Conservation (phyloP, 1,140 invertebrate genomes). For the Drosophila jambulina region DNA sequence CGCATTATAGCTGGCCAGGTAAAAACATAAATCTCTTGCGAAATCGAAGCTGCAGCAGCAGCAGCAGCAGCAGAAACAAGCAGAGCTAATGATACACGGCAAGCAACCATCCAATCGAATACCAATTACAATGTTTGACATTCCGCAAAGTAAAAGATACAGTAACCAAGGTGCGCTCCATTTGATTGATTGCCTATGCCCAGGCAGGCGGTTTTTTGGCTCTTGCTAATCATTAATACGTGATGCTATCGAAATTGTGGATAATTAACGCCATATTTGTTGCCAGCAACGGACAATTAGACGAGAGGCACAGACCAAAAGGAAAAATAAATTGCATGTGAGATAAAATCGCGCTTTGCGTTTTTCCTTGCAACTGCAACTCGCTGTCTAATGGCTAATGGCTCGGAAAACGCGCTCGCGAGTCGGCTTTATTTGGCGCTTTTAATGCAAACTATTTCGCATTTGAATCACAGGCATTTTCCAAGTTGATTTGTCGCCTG, state of each 20-base stretch:
- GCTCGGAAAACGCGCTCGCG: conserved; percentile 28
- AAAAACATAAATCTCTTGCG: conserved; percentile 74
- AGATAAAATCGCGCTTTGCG: conserved; percentile 55
- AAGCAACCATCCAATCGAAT: conserved; percentile 55
- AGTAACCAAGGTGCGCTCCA: conserved; percentile 49
- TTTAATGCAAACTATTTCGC: conserved; percentile 78
- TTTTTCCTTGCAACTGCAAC: not conserved
- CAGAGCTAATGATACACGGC: conserved; percentile 40
- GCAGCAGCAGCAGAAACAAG: conserved; percentile 5
- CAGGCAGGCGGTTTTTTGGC: conserved; percentile 18
- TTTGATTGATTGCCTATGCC: conserved; percentile 72
- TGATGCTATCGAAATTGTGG: conserved; percentile 80
- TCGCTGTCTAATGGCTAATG: conserved; percentile 56
- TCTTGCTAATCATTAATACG: conserved; percentile 77
- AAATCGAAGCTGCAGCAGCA: conserved; percentile 29
- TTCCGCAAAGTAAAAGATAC: conserved; percentile 67
- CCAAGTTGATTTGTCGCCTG: conserved; percentile 77
- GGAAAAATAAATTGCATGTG: conserved; percentile 76
- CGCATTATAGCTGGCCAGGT: conserved; percentile 33
- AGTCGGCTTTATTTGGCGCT: conserved; percentile 68
- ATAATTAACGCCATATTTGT: conserved; percentile 83
- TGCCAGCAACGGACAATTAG: conserved; percentile 60
- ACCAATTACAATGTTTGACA: conserved; percentile 77
- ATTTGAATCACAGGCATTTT: conserved; percentile 76
- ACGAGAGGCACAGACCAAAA: conserved; percentile 55